Evolutionary conservation across 2,797 vertebrate genomes (phyloP).

Genomic region (Sebastes alutus): DNA sequence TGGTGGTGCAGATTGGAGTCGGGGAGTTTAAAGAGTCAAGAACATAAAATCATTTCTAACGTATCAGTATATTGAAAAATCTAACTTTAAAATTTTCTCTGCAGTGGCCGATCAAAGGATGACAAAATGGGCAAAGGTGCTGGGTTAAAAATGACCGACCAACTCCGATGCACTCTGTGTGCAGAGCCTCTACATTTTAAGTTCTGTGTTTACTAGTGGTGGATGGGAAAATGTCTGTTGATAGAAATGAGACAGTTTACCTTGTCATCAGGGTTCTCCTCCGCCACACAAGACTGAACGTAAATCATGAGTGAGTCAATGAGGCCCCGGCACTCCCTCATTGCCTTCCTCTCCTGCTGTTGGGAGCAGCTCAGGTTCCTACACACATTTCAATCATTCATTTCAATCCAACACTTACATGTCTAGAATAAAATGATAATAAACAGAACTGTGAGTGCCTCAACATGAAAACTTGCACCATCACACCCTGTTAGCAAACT

Average conservation of each 20-base stretch:
- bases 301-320: conserved; percentile 90
- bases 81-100: background rate
- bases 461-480: background rate
- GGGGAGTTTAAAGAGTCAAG: background rate
- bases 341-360: conserved; percentile 79
- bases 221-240: background rate
- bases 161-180: background rate
- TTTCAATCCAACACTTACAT: background rate
- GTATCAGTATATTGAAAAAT: background rate
- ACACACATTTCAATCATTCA: conserved; percentile 6
- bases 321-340: conserved; percentile 86
- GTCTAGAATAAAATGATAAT: background rate
- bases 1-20: background rate
- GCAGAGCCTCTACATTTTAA: background rate
- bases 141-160: background rate
- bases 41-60: background rate
- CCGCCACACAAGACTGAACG: conserved; percentile 86
- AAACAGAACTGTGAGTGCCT: background rate
- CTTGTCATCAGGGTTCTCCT: conserved; percentile 87
- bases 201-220: background rate
- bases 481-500: background rate
- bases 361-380: conserved; percentile 90
- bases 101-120: background rate
- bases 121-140: background rate
- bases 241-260: conserved; percentile 63